These are phyloP conservation scores for Formica selysi DNA, from an alignment of 1,140 invertebrate species.

Conservation along the genomic window DNA sequence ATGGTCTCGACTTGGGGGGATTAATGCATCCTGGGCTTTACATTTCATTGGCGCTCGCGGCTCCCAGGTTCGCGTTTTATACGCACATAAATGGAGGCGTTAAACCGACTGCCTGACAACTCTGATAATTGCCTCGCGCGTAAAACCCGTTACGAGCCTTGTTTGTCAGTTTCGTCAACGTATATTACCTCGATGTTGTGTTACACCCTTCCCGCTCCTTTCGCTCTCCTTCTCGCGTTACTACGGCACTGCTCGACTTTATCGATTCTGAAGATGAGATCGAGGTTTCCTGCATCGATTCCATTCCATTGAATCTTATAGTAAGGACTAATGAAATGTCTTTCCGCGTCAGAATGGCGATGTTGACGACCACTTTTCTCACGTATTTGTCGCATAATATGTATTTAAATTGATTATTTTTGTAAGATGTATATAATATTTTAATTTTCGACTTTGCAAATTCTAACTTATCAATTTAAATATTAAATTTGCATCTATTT, in stretches of 20 bases:
- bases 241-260: constrained; percentile 41
- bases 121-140: constrained; percentile 84
- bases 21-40: constrained; percentile 75
- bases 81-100: constrained; percentile 82
- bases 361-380: neutral
- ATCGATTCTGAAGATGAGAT: constrained; percentile 45
- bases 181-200: constrained; percentile 58
- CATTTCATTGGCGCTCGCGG: constrained; percentile 73
- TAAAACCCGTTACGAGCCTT: constrained; percentile 83
- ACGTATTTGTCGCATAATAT: neutral
- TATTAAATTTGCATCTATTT: neutral
- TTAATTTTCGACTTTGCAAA: neutral
- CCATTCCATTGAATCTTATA: constrained; percentile 12
- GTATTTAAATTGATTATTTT: neutral
- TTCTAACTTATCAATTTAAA: neutral
- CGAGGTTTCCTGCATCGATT: constrained; percentile 35
- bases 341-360: neutral
- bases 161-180: constrained; percentile 77
- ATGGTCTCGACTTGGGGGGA: constrained; percentile 56
- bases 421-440: neutral
- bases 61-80: constrained; percentile 77
- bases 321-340: constrained; percentile 25
- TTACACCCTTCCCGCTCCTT: neutral
- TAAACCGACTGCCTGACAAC: constrained; percentile 85
- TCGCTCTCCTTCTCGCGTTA: constrained; percentile 21